phyloP scores from a whole-genome alignment of 2,888 invertebrate genomes.

The Eupithecia subumbrata region DNA sequence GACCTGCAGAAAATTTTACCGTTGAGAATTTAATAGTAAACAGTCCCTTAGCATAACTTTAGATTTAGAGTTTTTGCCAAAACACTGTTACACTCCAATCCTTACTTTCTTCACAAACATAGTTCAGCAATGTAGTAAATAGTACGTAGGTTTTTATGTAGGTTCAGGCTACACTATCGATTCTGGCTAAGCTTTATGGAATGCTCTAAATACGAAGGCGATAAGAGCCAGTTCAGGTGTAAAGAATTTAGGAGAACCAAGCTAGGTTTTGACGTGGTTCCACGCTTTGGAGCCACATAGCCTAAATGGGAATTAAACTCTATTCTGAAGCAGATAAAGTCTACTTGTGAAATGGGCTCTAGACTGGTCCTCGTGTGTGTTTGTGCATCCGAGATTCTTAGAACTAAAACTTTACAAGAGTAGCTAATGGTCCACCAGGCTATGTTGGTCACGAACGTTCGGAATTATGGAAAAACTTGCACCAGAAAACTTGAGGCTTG shows the following conservation, averaged over 20 bases:
- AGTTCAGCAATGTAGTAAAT: not conserved
- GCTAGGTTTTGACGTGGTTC: not conserved
- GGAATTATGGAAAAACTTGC: not conserved
- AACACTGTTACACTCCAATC: not conserved
- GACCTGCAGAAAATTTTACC: no score
- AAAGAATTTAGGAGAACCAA: constrained; percentile 19
- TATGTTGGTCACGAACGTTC: not conserved
- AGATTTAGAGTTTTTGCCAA: not conserved
- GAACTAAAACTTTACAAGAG: not conserved
- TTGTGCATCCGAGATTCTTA: not conserved
- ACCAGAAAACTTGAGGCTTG: not conserved
- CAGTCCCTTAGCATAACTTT: not conserved
- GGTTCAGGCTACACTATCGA: constrained; percentile 24
- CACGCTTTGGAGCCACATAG: not conserved
- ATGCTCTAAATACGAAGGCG: constrained; percentile 31
- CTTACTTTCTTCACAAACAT: not conserved
- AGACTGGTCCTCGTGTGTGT: not conserved
- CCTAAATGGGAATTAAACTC: not conserved
- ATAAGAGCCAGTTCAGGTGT: constrained; percentile 32
- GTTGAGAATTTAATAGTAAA: not conserved
- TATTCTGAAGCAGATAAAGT: not conserved
- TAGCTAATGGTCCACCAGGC: not conserved
- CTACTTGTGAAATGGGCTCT: not conserved
- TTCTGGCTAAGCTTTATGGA: constrained; percentile 39
- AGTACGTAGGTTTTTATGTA: not conserved